phyloP scores from a whole-genome alignment of 2,797 vertebrate genomes.

The Argentina silus region DNA sequence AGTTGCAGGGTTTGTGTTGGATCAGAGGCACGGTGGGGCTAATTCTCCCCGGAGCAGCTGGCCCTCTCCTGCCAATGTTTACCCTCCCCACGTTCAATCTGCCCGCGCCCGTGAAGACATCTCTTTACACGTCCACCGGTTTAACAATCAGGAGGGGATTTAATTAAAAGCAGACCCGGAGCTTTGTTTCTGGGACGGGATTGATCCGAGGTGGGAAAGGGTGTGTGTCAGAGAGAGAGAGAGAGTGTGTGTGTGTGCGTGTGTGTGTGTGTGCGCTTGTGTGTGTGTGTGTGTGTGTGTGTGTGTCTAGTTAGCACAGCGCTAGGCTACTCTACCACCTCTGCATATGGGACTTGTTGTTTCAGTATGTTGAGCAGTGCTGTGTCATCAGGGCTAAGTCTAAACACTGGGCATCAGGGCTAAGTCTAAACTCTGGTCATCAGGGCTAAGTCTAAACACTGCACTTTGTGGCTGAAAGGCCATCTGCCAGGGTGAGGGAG shows the following conservation, averaged over 20 bases:
- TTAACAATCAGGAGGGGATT: conserved; percentile 67
- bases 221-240: too few relatives aligned
- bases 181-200: conserved; percentile 21
- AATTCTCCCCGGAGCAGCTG: conserved; percentile 82
- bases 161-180: conserved; percentile 73
- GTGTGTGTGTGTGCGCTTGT: not conserved
- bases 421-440: conserved; percentile 46
- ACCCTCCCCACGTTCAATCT: conserved; percentile 75
- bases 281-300: not conserved
- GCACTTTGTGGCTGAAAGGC: conserved; percentile 80
- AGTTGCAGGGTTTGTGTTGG: conserved; percentile 77
- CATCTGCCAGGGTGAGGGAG: conserved; percentile 80
- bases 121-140: conserved; percentile 72
- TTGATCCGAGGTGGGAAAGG: conserved; percentile 7
- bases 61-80: conserved; percentile 79
- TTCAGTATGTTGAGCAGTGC: conserved; percentile 59
- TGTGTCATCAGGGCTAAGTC: conserved; percentile 74
- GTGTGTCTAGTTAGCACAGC: conserved; percentile 40
- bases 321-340: conserved; percentile 42
- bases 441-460: conserved; percentile 79
- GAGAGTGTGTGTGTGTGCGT: conserved; percentile 19
- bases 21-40: conserved; percentile 75
- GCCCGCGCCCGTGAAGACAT: conserved; percentile 70
- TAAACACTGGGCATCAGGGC: conserved; percentile 70
- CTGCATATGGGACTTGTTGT: conserved; percentile 59